These are phyloP conservation scores for Onychorhynchus coronatus DNA, from an alignment of 2,113 vertebrate species.

Conservation along the genomic window DNA sequence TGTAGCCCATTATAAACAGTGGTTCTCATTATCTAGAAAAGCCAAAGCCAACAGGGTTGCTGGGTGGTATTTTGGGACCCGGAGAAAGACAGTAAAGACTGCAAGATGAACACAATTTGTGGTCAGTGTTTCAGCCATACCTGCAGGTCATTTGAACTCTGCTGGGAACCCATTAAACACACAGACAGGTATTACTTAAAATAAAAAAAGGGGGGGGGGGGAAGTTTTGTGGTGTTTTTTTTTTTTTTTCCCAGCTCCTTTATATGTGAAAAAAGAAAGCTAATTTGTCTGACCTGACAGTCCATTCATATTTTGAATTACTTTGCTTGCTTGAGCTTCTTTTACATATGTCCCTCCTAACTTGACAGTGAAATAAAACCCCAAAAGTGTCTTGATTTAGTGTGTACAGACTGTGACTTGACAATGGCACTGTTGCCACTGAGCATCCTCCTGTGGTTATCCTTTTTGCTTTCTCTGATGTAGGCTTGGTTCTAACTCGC, in stretches of 20 bases:
- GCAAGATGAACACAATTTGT: background rate
- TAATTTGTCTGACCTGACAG: background rate
- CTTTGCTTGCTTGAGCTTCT: background rate
- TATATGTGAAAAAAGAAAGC: background rate
- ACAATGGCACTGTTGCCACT: background rate
- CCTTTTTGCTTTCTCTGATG: background rate
- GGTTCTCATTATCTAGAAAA: background rate
- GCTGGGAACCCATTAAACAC: background rate
- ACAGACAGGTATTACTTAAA: background rate
- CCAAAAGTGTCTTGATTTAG: background rate
- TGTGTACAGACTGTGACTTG: background rate
- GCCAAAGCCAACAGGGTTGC: background rate
- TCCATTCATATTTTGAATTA: background rate
- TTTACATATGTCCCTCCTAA: background rate
- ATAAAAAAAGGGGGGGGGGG: background rate
- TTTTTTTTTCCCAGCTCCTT: background rate
- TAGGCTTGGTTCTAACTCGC: background rate
- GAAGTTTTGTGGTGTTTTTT: background rate
- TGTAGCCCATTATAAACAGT: background rate
- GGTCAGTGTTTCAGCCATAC: background rate
- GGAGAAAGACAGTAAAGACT: background rate
- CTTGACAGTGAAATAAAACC: background rate
- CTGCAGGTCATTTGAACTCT: background rate
- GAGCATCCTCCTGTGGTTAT: background rate
- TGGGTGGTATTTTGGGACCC: background rate